Base-by-base conservation (phyloP, 1,140 invertebrate genomes). In the Brachionus angularis region DNA sequence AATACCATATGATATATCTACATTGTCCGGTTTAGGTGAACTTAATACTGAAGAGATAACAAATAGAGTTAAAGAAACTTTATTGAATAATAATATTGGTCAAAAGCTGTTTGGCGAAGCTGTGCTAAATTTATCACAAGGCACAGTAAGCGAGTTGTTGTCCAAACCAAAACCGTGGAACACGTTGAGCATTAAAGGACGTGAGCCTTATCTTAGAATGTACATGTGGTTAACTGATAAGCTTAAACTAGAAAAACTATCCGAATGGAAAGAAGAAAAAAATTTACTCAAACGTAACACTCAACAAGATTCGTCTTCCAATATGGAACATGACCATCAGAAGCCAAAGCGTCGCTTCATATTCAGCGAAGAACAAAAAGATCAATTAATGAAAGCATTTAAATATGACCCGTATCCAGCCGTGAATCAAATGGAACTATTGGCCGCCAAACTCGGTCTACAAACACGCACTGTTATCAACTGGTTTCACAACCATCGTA, bases 121-220 rank as follows among this genome's bases (percentile, higher is more conserved):
- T 0, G 93, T 98, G 25, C 83, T 97, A 0, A 94, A 93, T 0
- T 83, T 97, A 12, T 96, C 92, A 2, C 94, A 98, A 81, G 95
- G 55, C 10, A 96, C 93, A 0, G 94, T 97, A 0, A 95, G 91
- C 77, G 95, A 98, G 81, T 82, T 98, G 14, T 84, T 98, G 0
- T 96, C 93, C 49, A 97, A 98, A 81, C 95, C 95, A 1, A 97
- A 97, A 78, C 94, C 94, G 0, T 98, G 95, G 95, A 92, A 96
- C 77, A 96, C 97, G 93, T 85, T 98, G 5, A 96, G 92, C 75
- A 95, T 97, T 78, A 98, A 98, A 81, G 94, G 94, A 0, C 84
- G 94, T 29, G 94, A 98, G 80, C 95, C 95, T 0, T 98, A 97
- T 83, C 95, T 97, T 72, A 86, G 94, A 72, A 98, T 98, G 94